These are phyloP conservation scores for Papilio polyxenes DNA, from an alignment of 1,140 invertebrate genomes.

Conservation along the genomic window DNA sequence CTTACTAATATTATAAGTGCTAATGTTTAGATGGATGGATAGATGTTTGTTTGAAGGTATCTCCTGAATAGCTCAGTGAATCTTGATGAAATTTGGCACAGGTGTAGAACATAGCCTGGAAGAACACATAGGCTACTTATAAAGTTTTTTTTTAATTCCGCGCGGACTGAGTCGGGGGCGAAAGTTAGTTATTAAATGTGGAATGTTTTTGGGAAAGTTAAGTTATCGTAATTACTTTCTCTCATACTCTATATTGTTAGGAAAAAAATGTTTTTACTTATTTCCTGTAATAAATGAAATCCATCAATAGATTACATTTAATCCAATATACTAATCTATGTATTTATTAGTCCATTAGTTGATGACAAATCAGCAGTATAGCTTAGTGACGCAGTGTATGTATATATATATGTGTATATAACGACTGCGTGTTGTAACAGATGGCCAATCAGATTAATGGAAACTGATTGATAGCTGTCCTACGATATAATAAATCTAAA, in stretches of 20 bases:
- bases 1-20: too few relatives aligned
- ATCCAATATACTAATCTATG: not conserved
- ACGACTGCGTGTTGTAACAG: constrained; percentile 17
- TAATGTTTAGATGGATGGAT: too few relatives aligned
- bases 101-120: too few relatives aligned
- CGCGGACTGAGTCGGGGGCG: too few relatives aligned
- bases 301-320: constrained; percentile 5
- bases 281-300: not conserved
- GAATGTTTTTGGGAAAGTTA: not conserved
- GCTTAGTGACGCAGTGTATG: not conserved
- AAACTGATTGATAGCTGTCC: constrained; percentile 3
- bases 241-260: not conserved
- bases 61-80: too few relatives aligned
- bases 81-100: too few relatives aligned
- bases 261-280: not conserved
- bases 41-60: too few relatives aligned
- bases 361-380: not conserved
- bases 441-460: constrained; percentile 19
- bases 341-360: constrained; percentile 22
- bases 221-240: not conserved
- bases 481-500: not conserved
- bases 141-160: too few relatives aligned
- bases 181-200: too few relatives aligned
- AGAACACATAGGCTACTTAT: too few relatives aligned
- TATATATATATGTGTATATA: not conserved